Conservation (phyloP, 2,888 invertebrate genomes). For the Chironomus riparius region DNA sequence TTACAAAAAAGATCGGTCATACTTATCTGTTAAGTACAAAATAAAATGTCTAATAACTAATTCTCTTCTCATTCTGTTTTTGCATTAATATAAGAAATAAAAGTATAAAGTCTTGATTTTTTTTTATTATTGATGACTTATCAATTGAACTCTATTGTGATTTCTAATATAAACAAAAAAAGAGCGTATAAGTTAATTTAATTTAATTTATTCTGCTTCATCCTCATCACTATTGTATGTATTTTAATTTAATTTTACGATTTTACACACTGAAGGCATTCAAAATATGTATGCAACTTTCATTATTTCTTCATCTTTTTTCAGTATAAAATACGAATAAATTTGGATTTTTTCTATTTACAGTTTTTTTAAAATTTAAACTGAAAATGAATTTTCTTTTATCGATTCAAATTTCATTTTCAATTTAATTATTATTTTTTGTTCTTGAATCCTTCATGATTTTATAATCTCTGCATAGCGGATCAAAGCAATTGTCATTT, state of each 20-base stretch:
- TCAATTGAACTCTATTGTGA: background rate
- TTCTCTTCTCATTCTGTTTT: background rate
- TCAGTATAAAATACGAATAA: background rate
- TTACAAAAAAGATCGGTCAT: background rate
- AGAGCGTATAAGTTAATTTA: background rate
- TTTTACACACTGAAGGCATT: constrained; percentile 23
- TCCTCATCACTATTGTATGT: background rate
- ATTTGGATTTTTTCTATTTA: constrained; percentile 6
- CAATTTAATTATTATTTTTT: background rate
- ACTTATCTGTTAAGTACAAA: constrained; percentile 23
- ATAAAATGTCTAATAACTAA: constrained; percentile 6
- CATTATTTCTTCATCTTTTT: constrained; percentile 3
- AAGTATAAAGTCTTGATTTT: background rate
- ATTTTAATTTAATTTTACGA: constrained; percentile 4
- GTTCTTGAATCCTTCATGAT: background rate
- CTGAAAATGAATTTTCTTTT: background rate
- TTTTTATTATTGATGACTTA: background rate
- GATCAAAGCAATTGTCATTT: no score
- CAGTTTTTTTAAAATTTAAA: background rate
- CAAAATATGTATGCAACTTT: constrained; percentile 16
- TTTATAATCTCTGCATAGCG: background rate
- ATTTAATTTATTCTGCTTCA: background rate
- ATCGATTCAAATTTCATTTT: background rate
- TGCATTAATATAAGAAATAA: background rate
- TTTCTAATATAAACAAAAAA: background rate